Evolutionary conservation across 2,113 vertebrate species (phyloP).

Genomic region (Ctenomys sociabilis): DNA sequence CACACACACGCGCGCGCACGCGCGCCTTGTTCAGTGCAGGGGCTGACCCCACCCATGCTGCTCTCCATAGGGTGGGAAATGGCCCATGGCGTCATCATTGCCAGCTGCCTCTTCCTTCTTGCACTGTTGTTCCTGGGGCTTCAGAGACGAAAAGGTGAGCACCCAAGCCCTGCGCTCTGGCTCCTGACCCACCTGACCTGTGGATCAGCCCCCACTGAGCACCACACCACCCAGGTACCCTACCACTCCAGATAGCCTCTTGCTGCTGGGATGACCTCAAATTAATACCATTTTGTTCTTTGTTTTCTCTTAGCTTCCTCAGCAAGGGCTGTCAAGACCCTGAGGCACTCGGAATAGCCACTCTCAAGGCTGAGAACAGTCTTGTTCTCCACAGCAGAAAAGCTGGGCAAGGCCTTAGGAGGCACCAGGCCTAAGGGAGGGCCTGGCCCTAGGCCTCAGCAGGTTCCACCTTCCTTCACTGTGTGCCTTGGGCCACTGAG

Average conservation of each 20-base stretch:
- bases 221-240: neutral
- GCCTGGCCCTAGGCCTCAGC: neutral
- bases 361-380: neutral
- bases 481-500: neutral
- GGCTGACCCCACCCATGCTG: neutral
- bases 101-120: slow-evolving; percentile 66
- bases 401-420: neutral
- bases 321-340: neutral
- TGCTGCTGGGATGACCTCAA: neutral
- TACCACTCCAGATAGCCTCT: no score
- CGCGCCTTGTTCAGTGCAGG: neutral
- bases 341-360: neutral
- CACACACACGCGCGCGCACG: rapidly evolving
- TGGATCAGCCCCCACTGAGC: neutral
- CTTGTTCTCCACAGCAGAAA: neutral
- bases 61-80: slow-evolving; percentile 63
- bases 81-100: neutral
- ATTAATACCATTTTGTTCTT: neutral
- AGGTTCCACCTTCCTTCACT: neutral
- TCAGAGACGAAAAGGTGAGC: slow-evolving; percentile 68
- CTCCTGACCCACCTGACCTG: rapidly evolving
- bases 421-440: no score
- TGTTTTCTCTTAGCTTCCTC: slow-evolving; percentile 50
- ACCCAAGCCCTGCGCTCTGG: neutral
- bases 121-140: slow-evolving; percentile 60